These are phyloP conservation scores for Eriosoma lanigerum DNA, from an alignment of 1,140 invertebrate genomes.

Conservation along the genomic window DNA sequence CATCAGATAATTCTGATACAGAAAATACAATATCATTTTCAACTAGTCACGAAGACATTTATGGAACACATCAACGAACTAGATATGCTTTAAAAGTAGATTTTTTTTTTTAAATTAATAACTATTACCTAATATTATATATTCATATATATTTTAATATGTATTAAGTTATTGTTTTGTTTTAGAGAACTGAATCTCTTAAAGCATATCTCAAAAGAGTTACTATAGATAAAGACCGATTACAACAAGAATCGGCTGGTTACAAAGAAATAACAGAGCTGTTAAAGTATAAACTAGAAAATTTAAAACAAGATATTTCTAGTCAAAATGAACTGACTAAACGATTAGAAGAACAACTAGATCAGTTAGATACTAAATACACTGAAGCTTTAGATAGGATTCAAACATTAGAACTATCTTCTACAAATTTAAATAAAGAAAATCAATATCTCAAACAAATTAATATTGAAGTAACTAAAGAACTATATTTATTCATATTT, in stretches of 20 bases:
- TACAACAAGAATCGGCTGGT: slow-evolving; percentile 50
- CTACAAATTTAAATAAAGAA: slow-evolving; percentile 51
- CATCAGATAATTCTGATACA: slow-evolving; percentile 33
- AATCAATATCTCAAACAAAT: slow-evolving; percentile 46
- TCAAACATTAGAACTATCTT: slow-evolving; percentile 42
- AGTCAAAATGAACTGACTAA: slow-evolving; percentile 36
- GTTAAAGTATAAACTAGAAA: slow-evolving; percentile 49
- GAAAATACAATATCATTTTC: slow-evolving; percentile 46
- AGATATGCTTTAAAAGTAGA: slow-evolving; percentile 46
- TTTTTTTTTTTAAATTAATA: background rate
- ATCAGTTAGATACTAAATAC: slow-evolving; percentile 47
- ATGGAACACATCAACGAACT: slow-evolving; percentile 41
- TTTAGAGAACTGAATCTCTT: slow-evolving; percentile 47
- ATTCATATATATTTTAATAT: background rate
- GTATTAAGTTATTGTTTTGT: background rate
- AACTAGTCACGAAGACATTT: slow-evolving; percentile 42
- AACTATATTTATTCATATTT: background rate
- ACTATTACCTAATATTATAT: background rate
- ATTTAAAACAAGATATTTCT: slow-evolving; percentile 39
- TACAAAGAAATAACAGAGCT: slow-evolving; percentile 47
- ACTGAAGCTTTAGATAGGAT: slow-evolving; percentile 47
- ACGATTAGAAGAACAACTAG: slow-evolving; percentile 35
- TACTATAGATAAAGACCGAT: slow-evolving; percentile 48
- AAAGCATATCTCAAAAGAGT: slow-evolving; percentile 46
- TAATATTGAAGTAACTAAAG: slow-evolving; percentile 46